Conservation (phyloP, 2,797 vertebrate species). For the Anguilla obscura region DNA sequence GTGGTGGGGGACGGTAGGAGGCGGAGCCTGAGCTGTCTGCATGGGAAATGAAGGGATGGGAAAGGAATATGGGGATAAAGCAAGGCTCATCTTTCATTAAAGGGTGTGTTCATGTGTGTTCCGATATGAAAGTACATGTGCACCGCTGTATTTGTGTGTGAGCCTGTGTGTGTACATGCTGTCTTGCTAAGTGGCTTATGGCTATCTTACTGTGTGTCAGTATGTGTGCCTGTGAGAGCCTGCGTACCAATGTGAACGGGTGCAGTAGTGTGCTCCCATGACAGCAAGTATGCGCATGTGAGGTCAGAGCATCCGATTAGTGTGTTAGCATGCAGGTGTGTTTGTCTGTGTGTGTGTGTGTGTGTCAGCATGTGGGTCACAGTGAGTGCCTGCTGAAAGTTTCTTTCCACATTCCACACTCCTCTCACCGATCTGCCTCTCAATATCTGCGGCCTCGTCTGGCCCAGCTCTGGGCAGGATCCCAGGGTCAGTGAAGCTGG, state of each 20-base stretch:
- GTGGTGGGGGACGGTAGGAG: conserved; percentile 84
- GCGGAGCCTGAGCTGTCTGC: conserved; percentile 81
- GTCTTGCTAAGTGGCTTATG: neutral
- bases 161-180: neutral
- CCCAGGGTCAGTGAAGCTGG: conserved; percentile 90
- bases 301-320: no score
- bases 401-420: neutral
- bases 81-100: neutral
- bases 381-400: neutral
- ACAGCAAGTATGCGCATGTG: neutral
- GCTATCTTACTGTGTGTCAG: neutral
- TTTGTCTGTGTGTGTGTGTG: neutral
- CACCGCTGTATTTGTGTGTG: neutral
- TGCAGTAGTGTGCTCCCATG: no score
- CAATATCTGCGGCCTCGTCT: conserved; percentile 86
- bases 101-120: neutral
- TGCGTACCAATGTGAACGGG: neutral
- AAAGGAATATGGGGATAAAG: conserved; percentile 4
- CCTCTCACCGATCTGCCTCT: conserved; percentile 86
- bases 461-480: conserved; percentile 92
- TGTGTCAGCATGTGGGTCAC: neutral
- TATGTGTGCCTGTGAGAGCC: neutral
- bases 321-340: neutral
- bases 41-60: conserved; percentile 31
- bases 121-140: neutral